A percentile compares a stretch with the other conserved stretches of the same genome.
These are phyloP conservation scores for Zaprionus africanus DNA, from an alignment of 1,140 invertebrate genomes.

Conservation along the genomic window DNA sequence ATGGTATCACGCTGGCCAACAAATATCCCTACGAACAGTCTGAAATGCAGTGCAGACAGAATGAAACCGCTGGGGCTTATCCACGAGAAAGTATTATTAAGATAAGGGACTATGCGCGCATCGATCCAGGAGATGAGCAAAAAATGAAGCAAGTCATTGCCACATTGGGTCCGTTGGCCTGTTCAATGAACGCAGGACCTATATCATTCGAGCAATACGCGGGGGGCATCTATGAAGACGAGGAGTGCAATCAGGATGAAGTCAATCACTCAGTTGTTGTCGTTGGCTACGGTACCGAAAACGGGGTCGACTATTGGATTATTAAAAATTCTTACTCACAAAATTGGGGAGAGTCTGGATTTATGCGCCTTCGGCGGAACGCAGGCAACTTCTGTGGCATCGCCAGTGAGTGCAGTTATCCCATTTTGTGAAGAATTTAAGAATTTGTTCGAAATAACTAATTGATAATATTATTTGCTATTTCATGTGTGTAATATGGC, in stretches of 20 bases:
- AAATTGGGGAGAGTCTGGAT: constrained; percentile 90
- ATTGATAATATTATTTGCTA: neutral
- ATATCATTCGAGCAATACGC: constrained; percentile 92
- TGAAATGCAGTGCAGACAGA: constrained; percentile 87
- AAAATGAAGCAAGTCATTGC: constrained; percentile 91
- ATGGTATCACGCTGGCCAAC: constrained; percentile 87
- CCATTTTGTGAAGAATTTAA: constrained; percentile 53
- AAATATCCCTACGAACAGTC: constrained; percentile 85
- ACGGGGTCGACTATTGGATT: constrained; percentile 90
- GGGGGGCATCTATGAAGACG: constrained; percentile 87
- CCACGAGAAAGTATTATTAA: constrained; percentile 87
- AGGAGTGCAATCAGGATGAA: constrained; percentile 84
- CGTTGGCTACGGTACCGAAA: constrained; percentile 87
- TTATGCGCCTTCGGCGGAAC: constrained; percentile 88
- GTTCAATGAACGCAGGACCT: constrained; percentile 92
- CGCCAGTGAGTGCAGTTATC: constrained; percentile 81
- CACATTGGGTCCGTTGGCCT: constrained; percentile 90
- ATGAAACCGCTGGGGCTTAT: constrained; percentile 73
- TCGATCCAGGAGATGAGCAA: constrained; percentile 88
- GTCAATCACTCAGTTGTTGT: constrained; percentile 87
- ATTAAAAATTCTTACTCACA: constrained; percentile 91
- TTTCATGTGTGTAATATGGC: neutral
- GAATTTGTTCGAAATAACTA: neutral
- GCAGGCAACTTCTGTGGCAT: constrained; percentile 90
- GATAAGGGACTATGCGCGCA: constrained; percentile 88